Conservation (phyloP, 2,888 invertebrate species). For the Gortyna flavago region DNA sequence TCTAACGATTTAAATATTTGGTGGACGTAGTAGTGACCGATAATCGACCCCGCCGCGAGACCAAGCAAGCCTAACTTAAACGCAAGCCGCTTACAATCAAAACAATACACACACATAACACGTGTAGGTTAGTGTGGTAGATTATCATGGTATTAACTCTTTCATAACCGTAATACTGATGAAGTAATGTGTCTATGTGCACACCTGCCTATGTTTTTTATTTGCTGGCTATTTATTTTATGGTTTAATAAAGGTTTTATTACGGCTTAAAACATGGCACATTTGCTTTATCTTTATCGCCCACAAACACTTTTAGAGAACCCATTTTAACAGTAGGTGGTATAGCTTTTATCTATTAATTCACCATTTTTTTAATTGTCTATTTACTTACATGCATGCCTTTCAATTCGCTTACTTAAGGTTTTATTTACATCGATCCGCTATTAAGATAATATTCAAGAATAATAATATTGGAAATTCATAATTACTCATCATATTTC, state of each 20-base stretch:
- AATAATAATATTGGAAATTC: background rate
- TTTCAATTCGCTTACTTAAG: background rate
- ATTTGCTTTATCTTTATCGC: constrained; percentile 52
- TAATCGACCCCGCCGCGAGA: background rate
- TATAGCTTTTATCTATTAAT: background rate
- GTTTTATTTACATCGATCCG: background rate
- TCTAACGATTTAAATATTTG: too few species aligned
- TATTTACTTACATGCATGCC: background rate
- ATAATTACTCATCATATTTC: background rate
- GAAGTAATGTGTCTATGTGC: constrained; percentile 8
- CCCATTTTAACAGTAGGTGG: constrained; percentile 17
- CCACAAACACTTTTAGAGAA: constrained; percentile 32
- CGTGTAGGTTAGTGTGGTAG: background rate
- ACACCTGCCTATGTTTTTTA: constrained; percentile 12
- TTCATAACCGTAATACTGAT: constrained; percentile 16
- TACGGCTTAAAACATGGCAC: constrained; percentile 31
- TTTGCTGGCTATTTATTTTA: constrained; percentile 46
- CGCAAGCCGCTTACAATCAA: background rate
- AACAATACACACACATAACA: background rate
- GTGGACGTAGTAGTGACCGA: background rate
- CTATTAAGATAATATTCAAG: background rate
- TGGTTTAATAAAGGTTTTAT: constrained; percentile 40
- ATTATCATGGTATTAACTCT: too few species aligned
- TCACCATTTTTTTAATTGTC: too few species aligned
- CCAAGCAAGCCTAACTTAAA: background rate